Conservation (phyloP, 2,888 invertebrate genomes). For the Hirtodrosophila histrioides region DNA sequence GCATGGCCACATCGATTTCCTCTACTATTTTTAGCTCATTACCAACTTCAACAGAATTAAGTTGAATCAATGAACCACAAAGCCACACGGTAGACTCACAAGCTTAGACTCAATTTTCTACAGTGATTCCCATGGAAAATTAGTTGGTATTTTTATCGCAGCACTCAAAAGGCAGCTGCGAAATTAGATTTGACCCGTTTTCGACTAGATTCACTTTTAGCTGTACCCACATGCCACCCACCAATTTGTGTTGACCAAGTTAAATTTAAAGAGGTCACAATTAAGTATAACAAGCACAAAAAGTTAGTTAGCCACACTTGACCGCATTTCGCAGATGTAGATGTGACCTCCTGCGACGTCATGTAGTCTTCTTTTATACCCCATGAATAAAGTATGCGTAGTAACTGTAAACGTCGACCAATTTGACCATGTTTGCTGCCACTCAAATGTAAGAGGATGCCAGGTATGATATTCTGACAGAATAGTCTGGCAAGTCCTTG, state of each 20-base stretch:
- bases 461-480: too few relatives aligned
- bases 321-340: conserved; percentile 19
- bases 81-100: conserved; percentile 16
- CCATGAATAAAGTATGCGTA: not conserved
- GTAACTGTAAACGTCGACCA: too few relatives aligned
- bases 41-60: conserved; percentile 51
- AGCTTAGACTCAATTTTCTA: not conserved
- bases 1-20: conserved; percentile 33
- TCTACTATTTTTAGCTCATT: conserved; percentile 58
- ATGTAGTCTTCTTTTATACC: conserved; percentile 11
- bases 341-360: conserved; percentile 13
- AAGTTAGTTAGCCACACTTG: conserved; percentile 29
- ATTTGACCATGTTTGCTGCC: too few relatives aligned
- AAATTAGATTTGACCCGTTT: conserved; percentile 30
- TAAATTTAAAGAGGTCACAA: conserved; percentile 8
- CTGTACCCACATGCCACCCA: not conserved
- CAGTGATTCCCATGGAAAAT: conserved; percentile 4
- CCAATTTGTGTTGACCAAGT: conserved; percentile 1
- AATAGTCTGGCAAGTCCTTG: too few relatives aligned
- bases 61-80: conserved; percentile 52
- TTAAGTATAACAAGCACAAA: conserved; percentile 7
- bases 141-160: conserved; percentile 37
- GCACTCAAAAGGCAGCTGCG: conserved; percentile 19
- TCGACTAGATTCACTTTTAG: not conserved
- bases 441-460: too few relatives aligned